phyloP scores from a whole-genome alignment of 1,140 invertebrate genomes.

The Drosophila littoralis region DNA sequence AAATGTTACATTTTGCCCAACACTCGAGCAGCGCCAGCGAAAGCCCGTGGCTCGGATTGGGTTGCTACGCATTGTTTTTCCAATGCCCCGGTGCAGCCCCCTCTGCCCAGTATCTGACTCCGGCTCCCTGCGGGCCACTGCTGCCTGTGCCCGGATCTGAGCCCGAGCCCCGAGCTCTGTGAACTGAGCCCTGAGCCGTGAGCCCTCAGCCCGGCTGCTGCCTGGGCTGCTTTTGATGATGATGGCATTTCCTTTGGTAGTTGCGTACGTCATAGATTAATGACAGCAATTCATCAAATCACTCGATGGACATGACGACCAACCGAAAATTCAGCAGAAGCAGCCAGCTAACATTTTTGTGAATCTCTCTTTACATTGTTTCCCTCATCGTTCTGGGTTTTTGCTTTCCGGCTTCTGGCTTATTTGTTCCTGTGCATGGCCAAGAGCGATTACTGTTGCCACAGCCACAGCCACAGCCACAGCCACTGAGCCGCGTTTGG shows the following conservation, averaged over 20 bases:
- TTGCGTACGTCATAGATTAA: conserved; percentile 85
- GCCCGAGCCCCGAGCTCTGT: conserved; percentile 29
- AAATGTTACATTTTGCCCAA: conserved; percentile 62
- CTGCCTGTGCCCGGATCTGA: conserved; percentile 22
- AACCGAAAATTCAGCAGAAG: conserved; percentile 76
- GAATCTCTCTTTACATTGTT: conserved; percentile 33
- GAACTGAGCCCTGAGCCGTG: conserved; percentile 23
- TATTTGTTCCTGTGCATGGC: conserved; percentile 9
- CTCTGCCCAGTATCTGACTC: conserved; percentile 17
- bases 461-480: not conserved
- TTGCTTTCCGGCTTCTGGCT: conserved; percentile 7
- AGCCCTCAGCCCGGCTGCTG: conserved; percentile 49
- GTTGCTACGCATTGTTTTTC: conserved; percentile 59
- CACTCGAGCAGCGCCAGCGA: conserved; percentile 24
- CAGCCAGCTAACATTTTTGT: conserved; percentile 41
- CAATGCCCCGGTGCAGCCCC: conserved; percentile 11
- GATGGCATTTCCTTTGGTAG: conserved; percentile 84
- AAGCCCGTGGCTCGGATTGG: conserved; percentile 39
- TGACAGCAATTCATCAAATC: conserved; percentile 85
- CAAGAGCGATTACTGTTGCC: conserved; percentile 16
- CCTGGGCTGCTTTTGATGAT: conserved; percentile 79
- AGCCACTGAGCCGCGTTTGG: not conserved
- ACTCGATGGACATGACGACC: conserved; percentile 84
- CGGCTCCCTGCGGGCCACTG: conserved; percentile 59
- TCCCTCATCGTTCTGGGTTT: conserved; percentile 1